Evolutionary conservation across 30 jellyfish, hydroid and myxozoan genomes (phyloP).

Genomic region (Chrysaora quinquecirrha): DNA sequence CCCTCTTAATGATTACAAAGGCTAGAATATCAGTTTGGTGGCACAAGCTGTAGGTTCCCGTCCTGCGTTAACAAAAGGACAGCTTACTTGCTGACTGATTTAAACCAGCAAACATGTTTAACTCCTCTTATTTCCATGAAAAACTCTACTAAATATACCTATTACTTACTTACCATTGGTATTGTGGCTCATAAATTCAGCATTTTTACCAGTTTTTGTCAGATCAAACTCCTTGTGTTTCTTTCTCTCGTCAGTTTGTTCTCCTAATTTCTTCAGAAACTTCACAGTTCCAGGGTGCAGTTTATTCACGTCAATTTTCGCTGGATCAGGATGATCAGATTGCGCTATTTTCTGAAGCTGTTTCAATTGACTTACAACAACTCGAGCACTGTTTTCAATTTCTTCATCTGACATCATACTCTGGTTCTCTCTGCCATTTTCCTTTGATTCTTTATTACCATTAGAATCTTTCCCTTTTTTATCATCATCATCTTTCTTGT

Average conservation of each 20-base stretch:
- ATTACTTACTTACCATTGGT: slow-evolving; percentile 1
- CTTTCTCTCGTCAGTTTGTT: slow-evolving; percentile 76
- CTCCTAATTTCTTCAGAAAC: slow-evolving; percentile 90
- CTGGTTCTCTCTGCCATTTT: slow-evolving; percentile 25
- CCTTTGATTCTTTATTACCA: background rate
- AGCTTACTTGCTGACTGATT: no score
- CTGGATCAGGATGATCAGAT: slow-evolving; percentile 93
- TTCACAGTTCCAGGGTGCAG: slow-evolving; percentile 96
- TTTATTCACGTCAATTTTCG: slow-evolving; percentile 86
- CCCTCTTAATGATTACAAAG: no score
- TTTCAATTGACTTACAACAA: slow-evolving; percentile 83
- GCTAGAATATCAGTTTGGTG: no score
- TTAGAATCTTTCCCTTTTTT: background rate
- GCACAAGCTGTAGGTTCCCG: no score
- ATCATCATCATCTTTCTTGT: background rate
- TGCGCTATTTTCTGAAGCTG: slow-evolving; percentile 94
- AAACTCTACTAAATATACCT: no score
- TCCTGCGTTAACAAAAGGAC: no score
- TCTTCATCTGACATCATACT: slow-evolving; percentile 73
- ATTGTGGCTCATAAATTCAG: background rate
- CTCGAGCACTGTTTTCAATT: slow-evolving; percentile 82
- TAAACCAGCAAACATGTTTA: no score
- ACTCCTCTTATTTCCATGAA: no score
- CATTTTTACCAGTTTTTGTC: background rate
- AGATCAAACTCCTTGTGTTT: background rate